Base-by-base conservation (phyloP, 2,888 invertebrate species). In the Morpho helenor region DNA sequence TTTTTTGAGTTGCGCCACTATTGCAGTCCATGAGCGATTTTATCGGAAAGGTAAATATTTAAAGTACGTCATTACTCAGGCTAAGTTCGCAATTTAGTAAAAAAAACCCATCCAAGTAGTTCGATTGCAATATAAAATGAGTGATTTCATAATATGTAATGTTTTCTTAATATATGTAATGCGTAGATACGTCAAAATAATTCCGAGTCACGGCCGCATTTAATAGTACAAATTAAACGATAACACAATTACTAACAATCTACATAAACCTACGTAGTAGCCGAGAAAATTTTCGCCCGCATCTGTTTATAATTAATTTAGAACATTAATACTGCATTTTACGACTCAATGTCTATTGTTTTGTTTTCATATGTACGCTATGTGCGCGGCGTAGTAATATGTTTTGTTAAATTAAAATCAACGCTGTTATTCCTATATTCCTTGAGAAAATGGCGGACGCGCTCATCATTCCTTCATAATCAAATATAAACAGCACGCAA, bases 251-350 rank as follows among this genome's bases (percentile, higher is more conserved):
- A 74, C 69, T 66, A 73, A 71, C 74, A 67, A 68, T 65, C 59
- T 65, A 68, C 68, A 60, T 60, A 61, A 40, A 60, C 55, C 53
- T 40, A 56, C 49, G 55, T 58, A 56, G 46, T 41, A 62, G 67
- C 65, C 66, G 69, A 74, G 73, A 73, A 74, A 75, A 72, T 70
- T 73, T 76, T 67, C 71, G 67, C 72, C 64, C 68, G 70, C 69
- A 72, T 67, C 71, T 79, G 78, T 79, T 80, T 80, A 76, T 76
- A 76, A 77, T 79, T 79, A 81, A 82, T 80, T 80, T 76, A 74
- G 74, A 76, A 74, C 73, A 76, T 76, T 76, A 77, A 73, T 73
- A 72, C 65, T 67, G 67, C 64, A 68, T 69, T 70, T 67, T 69
- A 68, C 71, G 67, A 69, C 66, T 68, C 68, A 67, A 67, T 70